These are phyloP conservation scores for Chaetorhynchus papuensis DNA, from an alignment of 2,113 vertebrate species.

Conservation along the genomic window DNA sequence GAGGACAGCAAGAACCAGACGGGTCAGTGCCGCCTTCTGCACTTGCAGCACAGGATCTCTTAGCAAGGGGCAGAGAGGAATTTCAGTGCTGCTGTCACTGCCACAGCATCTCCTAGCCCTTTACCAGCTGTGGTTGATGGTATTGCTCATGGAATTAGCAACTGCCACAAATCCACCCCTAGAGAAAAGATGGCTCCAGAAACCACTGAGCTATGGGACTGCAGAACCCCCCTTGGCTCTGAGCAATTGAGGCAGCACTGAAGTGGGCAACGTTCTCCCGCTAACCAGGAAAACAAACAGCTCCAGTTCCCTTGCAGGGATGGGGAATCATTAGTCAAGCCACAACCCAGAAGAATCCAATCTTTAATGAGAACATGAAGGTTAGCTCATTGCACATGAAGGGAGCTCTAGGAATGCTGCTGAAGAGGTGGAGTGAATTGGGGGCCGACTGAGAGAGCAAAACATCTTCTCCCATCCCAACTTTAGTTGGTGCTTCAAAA, in stretches of 20 bases:
- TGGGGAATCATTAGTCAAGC: background rate
- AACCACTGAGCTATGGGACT: constrained; percentile 9
- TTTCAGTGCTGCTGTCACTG: constrained; percentile 18
- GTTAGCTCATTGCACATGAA: constrained; percentile 52
- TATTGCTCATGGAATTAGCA: background rate
- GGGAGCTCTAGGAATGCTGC: constrained; percentile 32
- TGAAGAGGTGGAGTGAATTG: constrained; percentile 17
- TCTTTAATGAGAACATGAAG: constrained; percentile 28
- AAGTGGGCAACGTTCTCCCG: background rate
- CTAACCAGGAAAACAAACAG: background rate
- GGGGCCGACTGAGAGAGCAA: background rate
- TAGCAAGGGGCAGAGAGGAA: background rate
- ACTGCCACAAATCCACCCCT: background rate
- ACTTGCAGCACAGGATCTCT: accelerated
- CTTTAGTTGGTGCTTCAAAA: background rate
- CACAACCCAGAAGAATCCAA: constrained; percentile 25
- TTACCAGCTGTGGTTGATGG: background rate
- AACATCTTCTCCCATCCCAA: background rate
- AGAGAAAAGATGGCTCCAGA: constrained; percentile 3
- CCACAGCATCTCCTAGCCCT: constrained; percentile 8
- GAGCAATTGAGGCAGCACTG: background rate
- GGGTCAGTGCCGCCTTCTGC: background rate
- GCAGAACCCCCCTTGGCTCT: background rate
- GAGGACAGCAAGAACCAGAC: constrained; percentile 47
- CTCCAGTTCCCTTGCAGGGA: background rate